Evolutionary conservation across 2,113 vertebrate genomes (phyloP).

Genomic region (Poeciliopsis prolifica): DNA sequence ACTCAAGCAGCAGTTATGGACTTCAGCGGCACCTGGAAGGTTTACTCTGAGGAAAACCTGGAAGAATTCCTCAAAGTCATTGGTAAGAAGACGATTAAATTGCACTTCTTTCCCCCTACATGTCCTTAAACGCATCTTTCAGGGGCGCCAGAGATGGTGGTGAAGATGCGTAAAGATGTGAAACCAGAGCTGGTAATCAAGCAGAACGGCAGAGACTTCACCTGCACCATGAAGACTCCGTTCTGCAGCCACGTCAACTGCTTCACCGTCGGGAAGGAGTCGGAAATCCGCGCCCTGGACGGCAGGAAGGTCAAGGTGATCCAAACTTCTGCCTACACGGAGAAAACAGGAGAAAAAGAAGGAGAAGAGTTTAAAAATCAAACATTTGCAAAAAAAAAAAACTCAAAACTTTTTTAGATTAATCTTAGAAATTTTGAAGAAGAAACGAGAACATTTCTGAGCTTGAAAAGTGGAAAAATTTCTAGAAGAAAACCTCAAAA

Average conservation of each 20-base stretch:
- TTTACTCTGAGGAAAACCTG: conserved; percentile 83
- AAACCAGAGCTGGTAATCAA: conserved; percentile 83
- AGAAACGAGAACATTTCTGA: too few species aligned
- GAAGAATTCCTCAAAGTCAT: conserved; percentile 82
- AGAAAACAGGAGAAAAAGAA: not conserved
- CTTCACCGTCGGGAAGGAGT: conserved; percentile 82
- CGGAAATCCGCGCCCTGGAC: conserved; percentile 73
- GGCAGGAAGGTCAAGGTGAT: conserved; percentile 74
- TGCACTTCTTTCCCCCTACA: rapidly evolving
- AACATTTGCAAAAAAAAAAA: too few species aligned
- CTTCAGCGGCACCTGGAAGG: conserved; percentile 84
- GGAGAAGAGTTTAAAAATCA: not conserved
- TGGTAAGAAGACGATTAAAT: conserved; percentile 69
- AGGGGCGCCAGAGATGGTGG: conserved; percentile 81
- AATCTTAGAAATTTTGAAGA: too few species aligned
- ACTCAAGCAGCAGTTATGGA: conserved; percentile 71
- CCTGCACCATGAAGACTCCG: conserved; percentile 81
- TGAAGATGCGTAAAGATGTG: conserved; percentile 81
- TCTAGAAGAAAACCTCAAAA: too few species aligned
- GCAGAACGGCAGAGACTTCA: conserved; percentile 83
- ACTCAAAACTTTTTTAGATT: too few species aligned
- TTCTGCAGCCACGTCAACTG: conserved; percentile 75
- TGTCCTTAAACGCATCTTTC: not conserved
- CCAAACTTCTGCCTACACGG: not conserved
- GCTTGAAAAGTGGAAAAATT: too few species aligned